Percentiles rank a stretch among this genome's conserved stretches.
phyloP scores from a whole-genome alignment of 2,113 vertebrate genomes.

The Equus przewalskii region DNA sequence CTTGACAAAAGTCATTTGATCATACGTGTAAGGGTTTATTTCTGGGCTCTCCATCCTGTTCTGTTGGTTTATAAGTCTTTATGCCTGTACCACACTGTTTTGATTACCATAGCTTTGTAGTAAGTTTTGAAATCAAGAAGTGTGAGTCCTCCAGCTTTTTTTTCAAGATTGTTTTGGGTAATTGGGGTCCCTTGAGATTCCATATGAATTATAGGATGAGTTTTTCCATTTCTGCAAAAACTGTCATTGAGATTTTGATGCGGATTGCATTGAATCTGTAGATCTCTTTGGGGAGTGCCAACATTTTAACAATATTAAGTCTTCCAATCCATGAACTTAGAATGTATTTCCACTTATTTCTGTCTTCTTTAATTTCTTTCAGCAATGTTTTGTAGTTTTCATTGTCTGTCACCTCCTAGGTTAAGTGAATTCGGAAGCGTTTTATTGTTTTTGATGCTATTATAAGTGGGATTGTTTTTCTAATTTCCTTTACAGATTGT shows the following conservation, averaged over 20 bases:
- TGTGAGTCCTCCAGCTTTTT: background rate
- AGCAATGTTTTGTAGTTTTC: background rate
- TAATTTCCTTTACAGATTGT: background rate
- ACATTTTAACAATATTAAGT: constrained; percentile 16
- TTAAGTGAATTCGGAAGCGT: background rate
- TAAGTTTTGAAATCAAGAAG: background rate
- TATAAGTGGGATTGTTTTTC: background rate
- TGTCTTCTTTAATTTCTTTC: background rate
- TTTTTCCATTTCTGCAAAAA: background rate
- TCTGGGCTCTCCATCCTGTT: background rate
- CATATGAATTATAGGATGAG: background rate
- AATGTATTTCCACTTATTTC: background rate
- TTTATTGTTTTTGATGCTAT: background rate
- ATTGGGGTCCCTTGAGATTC: background rate
- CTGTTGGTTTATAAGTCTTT: background rate
- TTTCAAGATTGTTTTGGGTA: background rate
- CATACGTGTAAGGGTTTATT: background rate
- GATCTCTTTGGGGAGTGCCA: background rate
- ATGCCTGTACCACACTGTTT: background rate
- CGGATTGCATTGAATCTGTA: background rate
- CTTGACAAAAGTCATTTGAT: background rate
- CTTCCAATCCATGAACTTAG: background rate
- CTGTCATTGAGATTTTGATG: background rate
- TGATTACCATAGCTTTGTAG: background rate
- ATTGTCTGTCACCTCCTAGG: background rate